These are phyloP conservation scores for Entomobrya multifasciata DNA, from an alignment of 2,888 invertebrate genomes.

Conservation along the genomic window DNA sequence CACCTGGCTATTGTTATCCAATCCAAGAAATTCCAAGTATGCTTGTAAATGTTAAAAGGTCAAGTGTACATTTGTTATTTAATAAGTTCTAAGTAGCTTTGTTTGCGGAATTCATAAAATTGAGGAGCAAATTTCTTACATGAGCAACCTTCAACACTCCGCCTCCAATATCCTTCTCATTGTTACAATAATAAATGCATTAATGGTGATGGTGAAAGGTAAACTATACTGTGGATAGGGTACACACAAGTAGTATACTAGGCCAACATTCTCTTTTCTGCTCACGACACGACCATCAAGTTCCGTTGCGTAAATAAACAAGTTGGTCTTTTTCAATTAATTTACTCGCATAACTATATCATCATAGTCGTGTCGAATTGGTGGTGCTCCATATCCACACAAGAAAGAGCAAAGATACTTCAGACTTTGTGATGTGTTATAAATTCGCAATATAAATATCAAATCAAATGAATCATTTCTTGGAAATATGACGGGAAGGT, in stretches of 20 bases:
- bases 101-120: neutral
- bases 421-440: too few relatives aligned
- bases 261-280: neutral
- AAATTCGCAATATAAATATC: too few relatives aligned
- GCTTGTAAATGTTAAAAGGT: neutral
- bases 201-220: neutral
- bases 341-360: neutral
- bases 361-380: too few relatives aligned
- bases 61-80: neutral
- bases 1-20: neutral
- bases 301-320: conserved; percentile 10
- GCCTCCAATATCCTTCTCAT: neutral
- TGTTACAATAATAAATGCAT: too few relatives aligned
- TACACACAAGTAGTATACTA: too few relatives aligned
- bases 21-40: neutral
- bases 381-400: too few relatives aligned
- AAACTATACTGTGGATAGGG: too few relatives aligned
- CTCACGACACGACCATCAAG: neutral
- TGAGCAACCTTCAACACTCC: neutral
- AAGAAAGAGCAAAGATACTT: neutral
- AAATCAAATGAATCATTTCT: too few relatives aligned
- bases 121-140: neutral
- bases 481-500: too few relatives aligned
- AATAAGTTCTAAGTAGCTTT: neutral
- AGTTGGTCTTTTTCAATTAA: conserved; percentile 37